A percentile compares a stretch with the other conserved stretches of the same genome.
These are phyloP conservation scores for Argynnis bischoffii DNA, from an alignment of 2,888 invertebrate genomes.

Conservation along the genomic window DNA sequence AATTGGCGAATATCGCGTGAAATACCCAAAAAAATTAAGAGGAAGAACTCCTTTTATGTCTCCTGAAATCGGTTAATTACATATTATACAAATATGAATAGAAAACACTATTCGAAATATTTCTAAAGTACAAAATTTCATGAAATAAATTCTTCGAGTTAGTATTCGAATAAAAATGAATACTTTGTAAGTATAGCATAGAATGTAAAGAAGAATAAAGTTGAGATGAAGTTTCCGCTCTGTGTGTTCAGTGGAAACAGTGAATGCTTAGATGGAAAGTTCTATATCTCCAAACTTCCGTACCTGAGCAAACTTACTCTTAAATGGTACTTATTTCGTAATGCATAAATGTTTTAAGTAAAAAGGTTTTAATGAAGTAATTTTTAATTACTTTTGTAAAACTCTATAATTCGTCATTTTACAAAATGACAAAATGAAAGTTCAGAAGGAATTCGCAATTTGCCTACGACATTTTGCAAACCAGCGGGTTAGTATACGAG, in stretches of 20 bases:
- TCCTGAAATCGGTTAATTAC: neutral
- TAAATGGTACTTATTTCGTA: constrained; percentile 32
- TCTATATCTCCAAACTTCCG: constrained; percentile 31
- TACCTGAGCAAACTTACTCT: constrained; percentile 35
- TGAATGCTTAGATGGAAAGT: constrained; percentile 30
- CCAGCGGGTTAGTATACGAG: too few species aligned
- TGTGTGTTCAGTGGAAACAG: constrained; percentile 34
- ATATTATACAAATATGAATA: neutral
- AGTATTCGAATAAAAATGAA: constrained; percentile 11
- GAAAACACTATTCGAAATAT: constrained; percentile 1
- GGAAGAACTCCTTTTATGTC: too few species aligned
- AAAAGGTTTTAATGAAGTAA: neutral
- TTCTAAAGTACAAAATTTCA: constrained; percentile 1
- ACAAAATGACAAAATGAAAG: too few species aligned
- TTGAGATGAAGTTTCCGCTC: constrained; percentile 27
- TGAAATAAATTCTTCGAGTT: constrained; percentile 1
- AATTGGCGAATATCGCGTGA: too few species aligned
- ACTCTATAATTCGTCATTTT: too few species aligned
- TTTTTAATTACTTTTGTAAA: neutral
- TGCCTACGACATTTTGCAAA: too few species aligned
- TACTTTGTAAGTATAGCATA: constrained; percentile 15
- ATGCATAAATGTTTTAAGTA: constrained; percentile 24
- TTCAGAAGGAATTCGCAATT: too few species aligned
- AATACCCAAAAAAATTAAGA: too few species aligned
- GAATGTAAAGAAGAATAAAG: constrained; percentile 16